These are phyloP conservation scores for Diuraphis noxia DNA, from an alignment of 1,140 invertebrate species.

Conservation along the genomic window DNA sequence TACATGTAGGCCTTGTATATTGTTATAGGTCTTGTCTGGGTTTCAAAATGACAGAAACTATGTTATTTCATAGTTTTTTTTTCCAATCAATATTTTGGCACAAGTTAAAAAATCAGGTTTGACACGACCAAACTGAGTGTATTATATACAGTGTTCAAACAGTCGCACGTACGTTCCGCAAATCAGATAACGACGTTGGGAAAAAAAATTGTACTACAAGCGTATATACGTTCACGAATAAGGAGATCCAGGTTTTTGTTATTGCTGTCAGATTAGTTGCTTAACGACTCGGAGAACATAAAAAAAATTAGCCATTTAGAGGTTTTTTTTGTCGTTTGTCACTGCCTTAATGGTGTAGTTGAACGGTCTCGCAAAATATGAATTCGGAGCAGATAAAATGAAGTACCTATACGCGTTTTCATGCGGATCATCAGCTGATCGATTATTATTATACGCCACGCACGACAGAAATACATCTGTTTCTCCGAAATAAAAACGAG, in stretches of 20 bases:
- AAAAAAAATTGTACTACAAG: constrained; percentile 23
- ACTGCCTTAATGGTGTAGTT: constrained; percentile 25
- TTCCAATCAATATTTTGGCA: constrained; percentile 35
- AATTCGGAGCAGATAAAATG: constrained; percentile 9
- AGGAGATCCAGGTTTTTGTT: constrained; percentile 52
- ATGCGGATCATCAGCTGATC: not conserved
- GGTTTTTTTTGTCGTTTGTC: constrained; percentile 19
- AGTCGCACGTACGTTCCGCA: constrained; percentile 30
- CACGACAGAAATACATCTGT: not conserved
- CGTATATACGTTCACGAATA: constrained; percentile 42
- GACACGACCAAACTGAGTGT: not conserved
- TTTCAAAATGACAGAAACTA: not conserved
- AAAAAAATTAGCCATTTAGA: constrained; percentile 46
- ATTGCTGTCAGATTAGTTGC: constrained; percentile 46
- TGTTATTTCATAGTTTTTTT: constrained; percentile 14
- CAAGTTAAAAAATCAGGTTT: constrained; percentile 47
- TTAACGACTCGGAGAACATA: constrained; percentile 39
- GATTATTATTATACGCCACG: not conserved
- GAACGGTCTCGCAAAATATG: constrained; percentile 10
- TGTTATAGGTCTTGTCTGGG: constrained; percentile 12
- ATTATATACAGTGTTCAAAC: not conserved
- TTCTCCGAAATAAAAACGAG: constrained; percentile 15
- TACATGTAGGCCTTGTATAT: not conserved
- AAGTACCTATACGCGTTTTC: constrained; percentile 15
- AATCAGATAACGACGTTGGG: constrained; percentile 47